Percentiles rank a stretch among this genome's conserved stretches.
Conservation (phyloP, 2,797 vertebrate species). For the Hydrophis major region DNA sequence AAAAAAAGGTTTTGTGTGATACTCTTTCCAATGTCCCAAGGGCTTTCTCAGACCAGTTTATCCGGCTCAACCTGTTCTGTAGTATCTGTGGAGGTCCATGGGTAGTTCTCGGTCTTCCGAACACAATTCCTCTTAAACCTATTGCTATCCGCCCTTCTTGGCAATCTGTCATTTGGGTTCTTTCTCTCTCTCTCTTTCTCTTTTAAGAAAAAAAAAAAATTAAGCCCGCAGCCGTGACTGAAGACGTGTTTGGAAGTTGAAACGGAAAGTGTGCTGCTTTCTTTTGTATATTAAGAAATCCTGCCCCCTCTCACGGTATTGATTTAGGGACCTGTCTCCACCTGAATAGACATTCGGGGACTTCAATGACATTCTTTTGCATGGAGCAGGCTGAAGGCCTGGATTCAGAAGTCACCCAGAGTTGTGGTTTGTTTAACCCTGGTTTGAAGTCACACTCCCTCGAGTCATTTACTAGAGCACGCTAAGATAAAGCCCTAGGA, state of each 20-base stretch:
- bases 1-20: slow-evolving; percentile 77
- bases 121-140: slow-evolving; percentile 77
- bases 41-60: slow-evolving; percentile 72
- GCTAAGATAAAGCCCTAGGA: not conserved
- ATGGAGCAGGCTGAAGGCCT: slow-evolving; percentile 13
- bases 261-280: slow-evolving; percentile 62
- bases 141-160: slow-evolving; percentile 63
- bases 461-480: not conserved
- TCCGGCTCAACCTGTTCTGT: slow-evolving; percentile 81
- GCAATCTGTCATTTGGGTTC: slow-evolving; percentile 68
- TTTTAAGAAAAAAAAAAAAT: not conserved
- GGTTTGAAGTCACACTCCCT: too few relatives aligned
- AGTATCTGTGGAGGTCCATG: slow-evolving; percentile 77
- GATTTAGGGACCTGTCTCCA: slow-evolving; percentile 60
- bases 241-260: slow-evolving; percentile 65
- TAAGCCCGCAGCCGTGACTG: slow-evolving; percentile 64
- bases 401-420: too few relatives aligned
- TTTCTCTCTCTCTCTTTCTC: too few relatives aligned
- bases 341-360: slow-evolving; percentile 55
- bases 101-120: slow-evolving; percentile 77
- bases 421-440: too few relatives aligned
- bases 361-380: slow-evolving; percentile 54
- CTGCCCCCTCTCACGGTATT: slow-evolving; percentile 64
- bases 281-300: slow-evolving; percentile 65
- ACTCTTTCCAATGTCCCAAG: slow-evolving; percentile 73